phyloP scores from a whole-genome alignment of 2,113 vertebrate species.

The Sisor rabdophorus region DNA sequence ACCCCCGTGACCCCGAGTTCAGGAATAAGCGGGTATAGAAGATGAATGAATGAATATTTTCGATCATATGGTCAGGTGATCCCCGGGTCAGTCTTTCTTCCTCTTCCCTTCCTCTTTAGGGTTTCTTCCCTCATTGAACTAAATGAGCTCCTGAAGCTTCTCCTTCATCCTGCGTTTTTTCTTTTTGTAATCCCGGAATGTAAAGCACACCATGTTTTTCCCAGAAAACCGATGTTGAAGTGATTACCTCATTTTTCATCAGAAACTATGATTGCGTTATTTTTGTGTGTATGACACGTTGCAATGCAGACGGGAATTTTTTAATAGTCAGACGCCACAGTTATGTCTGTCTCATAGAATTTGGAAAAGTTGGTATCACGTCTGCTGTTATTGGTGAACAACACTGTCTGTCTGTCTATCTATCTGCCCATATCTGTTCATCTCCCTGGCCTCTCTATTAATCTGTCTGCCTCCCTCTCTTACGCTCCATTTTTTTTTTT shows the following conservation, averaged over 20 bases:
- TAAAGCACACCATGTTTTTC: not conserved
- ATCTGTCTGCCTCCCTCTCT: no score
- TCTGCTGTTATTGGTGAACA: not conserved
- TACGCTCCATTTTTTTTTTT: no score
- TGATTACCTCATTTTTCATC: not conserved
- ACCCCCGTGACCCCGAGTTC: no score
- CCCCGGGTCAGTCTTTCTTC: no score
- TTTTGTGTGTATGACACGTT: not conserved
- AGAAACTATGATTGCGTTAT: not conserved
- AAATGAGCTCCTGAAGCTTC: no score
- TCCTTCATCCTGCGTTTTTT: not conserved
- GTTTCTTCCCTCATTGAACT: no score
- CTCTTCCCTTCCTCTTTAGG: no score
- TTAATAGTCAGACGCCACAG: not conserved
- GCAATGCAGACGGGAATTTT: not conserved
- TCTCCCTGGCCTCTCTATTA: not conserved
- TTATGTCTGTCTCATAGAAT: not conserved
- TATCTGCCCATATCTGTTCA: not conserved
- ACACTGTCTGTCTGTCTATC: not conserved
- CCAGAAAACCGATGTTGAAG: no score
- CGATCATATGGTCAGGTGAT: no score
- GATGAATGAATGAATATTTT: no score
- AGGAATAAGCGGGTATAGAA: no score
- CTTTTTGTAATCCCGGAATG: not conserved
- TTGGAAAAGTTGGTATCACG: slow-evolving; percentile 3